Conservation (phyloP, 2,797 vertebrate genomes). For the Etheostoma nigrum region DNA sequence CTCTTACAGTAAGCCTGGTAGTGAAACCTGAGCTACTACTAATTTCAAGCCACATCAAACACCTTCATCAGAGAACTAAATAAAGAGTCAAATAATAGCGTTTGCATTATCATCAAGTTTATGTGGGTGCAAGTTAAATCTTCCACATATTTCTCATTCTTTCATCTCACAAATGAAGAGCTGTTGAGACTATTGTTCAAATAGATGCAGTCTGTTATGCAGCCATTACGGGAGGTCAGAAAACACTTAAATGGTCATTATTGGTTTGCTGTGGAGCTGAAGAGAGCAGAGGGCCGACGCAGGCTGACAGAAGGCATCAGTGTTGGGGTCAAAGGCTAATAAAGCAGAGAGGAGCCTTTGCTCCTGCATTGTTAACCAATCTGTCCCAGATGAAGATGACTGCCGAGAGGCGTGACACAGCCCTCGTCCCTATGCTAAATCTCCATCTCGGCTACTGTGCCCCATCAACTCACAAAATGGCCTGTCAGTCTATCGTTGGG, state of each 20-base stretch:
- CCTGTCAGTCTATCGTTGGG: slow-evolving; percentile 77
- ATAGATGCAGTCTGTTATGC: slow-evolving; percentile 48
- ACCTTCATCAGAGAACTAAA: slow-evolving; percentile 35
- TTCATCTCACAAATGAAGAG: slow-evolving; percentile 7
- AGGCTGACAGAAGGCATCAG: slow-evolving; percentile 82
- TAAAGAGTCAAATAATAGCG: slow-evolving; percentile 51
- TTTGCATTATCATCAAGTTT: slow-evolving; percentile 38
- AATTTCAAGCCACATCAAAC: slow-evolving; percentile 69
- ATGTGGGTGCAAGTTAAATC: slow-evolving; percentile 25
- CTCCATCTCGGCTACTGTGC: slow-evolving; percentile 80
- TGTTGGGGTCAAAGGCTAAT: slow-evolving; percentile 88
- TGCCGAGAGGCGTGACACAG: slow-evolving; percentile 70
- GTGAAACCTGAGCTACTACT: slow-evolving; percentile 14
- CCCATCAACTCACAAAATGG: slow-evolving; percentile 82
- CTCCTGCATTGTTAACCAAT: slow-evolving; percentile 88
- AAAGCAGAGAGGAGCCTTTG: slow-evolving; percentile 85
- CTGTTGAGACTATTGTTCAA: slow-evolving; percentile 45
- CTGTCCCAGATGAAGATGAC: slow-evolving; percentile 81
- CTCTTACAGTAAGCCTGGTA: not conserved
- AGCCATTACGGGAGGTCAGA: slow-evolving; percentile 49
- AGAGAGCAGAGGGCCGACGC: slow-evolving; percentile 44
- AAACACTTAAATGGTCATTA: slow-evolving; percentile 80
- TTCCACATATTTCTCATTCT: slow-evolving; percentile 36
- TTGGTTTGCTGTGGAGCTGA: slow-evolving; percentile 65
- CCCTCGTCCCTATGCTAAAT: slow-evolving; percentile 75